Conservation (phyloP, 2,113 vertebrate species). For the Campylomormyrus numenius region DNA sequence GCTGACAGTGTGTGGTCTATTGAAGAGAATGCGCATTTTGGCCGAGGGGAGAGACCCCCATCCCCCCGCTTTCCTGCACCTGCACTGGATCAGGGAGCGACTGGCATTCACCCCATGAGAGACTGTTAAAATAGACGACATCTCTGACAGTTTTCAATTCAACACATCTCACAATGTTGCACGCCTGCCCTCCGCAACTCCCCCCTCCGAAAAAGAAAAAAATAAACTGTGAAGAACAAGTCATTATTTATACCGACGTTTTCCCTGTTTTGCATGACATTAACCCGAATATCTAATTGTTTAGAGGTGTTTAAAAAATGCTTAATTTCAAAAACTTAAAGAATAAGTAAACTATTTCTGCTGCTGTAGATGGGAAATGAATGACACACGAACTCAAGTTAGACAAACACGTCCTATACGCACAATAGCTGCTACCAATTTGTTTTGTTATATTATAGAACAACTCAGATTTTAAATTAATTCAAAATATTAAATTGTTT, state of each 20-base stretch:
- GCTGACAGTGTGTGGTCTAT: conserved; percentile 97
- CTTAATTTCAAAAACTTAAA: neutral
- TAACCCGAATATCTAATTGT: conserved; percentile 1
- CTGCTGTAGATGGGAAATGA: neutral
- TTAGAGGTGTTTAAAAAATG: neutral
- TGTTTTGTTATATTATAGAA: neutral
- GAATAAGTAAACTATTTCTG: neutral
- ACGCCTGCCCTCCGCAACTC: conserved; percentile 16
- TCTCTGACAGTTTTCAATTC: conserved; percentile 86
- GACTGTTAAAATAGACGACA: conserved; percentile 73
- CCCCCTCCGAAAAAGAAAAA: conserved; percentile 19
- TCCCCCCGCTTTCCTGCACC: conserved; percentile 79
- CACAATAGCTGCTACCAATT: neutral
- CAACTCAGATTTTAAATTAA: neutral
- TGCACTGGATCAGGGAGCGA: conserved; percentile 86
- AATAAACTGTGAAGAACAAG: conserved; percentile 11
- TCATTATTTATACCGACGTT: conserved; percentile 15
- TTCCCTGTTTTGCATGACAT: conserved; percentile 11
- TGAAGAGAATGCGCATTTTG: conserved; percentile 77
- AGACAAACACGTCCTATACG: neutral
- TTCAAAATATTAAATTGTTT: neutral
- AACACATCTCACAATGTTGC: conserved; percentile 78
- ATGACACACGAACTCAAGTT: neutral
- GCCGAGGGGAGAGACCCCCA: conserved; percentile 57
- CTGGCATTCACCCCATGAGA: conserved; percentile 83